Evolutionary conservation across 2,797 vertebrate species (phyloP).

Genomic region (Pogoniulus pusillus): DNA sequence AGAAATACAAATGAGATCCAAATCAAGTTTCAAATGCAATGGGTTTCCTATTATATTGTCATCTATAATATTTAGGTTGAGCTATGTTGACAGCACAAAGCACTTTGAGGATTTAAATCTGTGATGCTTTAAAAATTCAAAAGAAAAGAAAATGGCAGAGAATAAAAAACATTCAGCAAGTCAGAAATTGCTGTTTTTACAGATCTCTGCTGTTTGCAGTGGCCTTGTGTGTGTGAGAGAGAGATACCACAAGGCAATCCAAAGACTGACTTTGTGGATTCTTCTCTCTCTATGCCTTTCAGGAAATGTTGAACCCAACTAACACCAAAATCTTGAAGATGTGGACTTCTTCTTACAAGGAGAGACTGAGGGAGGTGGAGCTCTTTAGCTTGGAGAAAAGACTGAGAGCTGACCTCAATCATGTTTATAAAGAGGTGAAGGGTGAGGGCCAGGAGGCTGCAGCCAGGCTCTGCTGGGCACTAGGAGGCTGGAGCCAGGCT

Average conservation of each 20-base stretch:
- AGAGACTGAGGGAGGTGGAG: too few relatives aligned
- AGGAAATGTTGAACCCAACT: neutral
- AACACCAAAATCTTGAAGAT: neutral
- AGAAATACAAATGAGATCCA: constrained; percentile 28
- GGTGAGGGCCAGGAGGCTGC: too few relatives aligned
- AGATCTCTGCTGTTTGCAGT: neutral
- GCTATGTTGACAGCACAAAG: neutral
- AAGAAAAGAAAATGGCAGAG: neutral
- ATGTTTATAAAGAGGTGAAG: too few relatives aligned
- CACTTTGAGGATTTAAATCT: neutral
- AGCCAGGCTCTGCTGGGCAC: too few relatives aligned
- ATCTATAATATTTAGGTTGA: neutral
- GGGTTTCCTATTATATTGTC: neutral
- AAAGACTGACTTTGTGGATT: neutral
- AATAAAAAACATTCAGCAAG: neutral
- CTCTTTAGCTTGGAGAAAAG: too few relatives aligned
- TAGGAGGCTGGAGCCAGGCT: too few relatives aligned
- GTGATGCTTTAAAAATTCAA: neutral
- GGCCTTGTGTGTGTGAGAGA: neutral
- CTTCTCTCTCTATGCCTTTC: neutral
- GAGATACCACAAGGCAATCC: neutral
- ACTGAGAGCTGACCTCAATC: too few relatives aligned
- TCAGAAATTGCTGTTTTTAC: neutral
- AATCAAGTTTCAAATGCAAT: neutral
- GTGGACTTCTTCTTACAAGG: neutral